Evolutionary conservation across 2,888 invertebrate species (phyloP), one percentile per base, ranked within the genome.

Genomic region (Sylvicola fuscatus): DNA sequence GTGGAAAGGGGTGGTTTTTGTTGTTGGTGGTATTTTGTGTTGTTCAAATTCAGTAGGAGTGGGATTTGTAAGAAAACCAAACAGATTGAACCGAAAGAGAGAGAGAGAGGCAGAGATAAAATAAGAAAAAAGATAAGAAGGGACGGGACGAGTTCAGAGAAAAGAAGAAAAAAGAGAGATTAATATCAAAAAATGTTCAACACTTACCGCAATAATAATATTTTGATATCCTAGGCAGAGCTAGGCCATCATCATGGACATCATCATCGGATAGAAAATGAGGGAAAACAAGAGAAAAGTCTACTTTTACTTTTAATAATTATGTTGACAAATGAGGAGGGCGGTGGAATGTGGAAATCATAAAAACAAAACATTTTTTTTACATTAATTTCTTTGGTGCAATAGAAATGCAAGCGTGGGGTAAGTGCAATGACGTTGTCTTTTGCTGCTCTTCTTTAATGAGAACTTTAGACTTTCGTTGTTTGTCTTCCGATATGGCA

Each of bases 131-230:
- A 5, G 12, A 32, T 32, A 13, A 17, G 14, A 32, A 12, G 10
- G 14, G 13, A 11, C 10, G 8, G 14, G 15, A n/a, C 16, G 15
- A 32, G 16, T 32, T 6, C 13, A 32, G 32, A 32, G 32, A 32
- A 32, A 13, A 32, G 15, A 13, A 32, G 15, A 13, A 15, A 10
- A 14, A 32, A 12, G 32, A 7, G 7, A 16, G 15, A 32, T 34
- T 34, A 3, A 32, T 32, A 14, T 14, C 15, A 37, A 39, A 38
- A 40, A 35, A 34, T 27, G 37, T 30, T 32, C 33, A 30, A 36
- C 46, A 68, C 69, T 69, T 66, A 69, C 69, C 68, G 54, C 65
- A 65, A 53, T 67, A 68, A 61, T 68, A 68, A 61, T 68, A 68
- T 56, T 64, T 68, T 47, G 59, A 56, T 58, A 69, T 69, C 68